Evolutionary conservation across 1,140 invertebrate genomes (phyloP), one percentile per base, ranked within the genome.

Genomic region (Drosophila tristis): DNA sequence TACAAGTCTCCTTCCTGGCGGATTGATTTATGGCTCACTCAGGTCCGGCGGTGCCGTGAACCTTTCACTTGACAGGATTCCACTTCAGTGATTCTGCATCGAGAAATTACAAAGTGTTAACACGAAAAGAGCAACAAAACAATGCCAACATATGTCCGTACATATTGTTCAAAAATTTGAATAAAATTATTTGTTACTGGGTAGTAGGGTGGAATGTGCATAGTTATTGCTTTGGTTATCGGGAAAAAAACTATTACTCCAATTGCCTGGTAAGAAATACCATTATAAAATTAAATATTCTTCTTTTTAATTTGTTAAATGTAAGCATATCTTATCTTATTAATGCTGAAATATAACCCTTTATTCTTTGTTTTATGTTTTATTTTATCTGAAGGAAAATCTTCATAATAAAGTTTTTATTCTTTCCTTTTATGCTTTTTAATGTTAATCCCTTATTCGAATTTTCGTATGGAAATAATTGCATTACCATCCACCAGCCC

Each of bases 21-120:
- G 53, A 81, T 87, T 90, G 87, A 90, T 90, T 90, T 90, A 90
- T 86, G 76, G 65, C 70, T 61, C 61, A 60, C 76, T 78, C 53
- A 44, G 29, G 44, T 50, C 55, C 49, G 16, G 16, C 23, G 23
- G 5, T 29, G 35, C 55, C 61, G 45, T 49, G 74, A 75, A 81
- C 79, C 78, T 77, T 84, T 87, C 84, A 87, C 84, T 89, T 87
- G 84, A 77, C 82, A 65, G 65, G 68, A 59, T 76, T 80, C 71
- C 87, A 80, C 73, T 71, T 90, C 81, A 90, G 8, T 90, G 87
- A 80, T 68, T 87, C 68, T 58, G 61, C 66, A 78, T 74, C 45
- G 76, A 66, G 55, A 64, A 86, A 90, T 90, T 80, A 90, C 66
- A 86, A 90, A 86, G 87, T 90, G 87, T 90, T 90, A 90, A 90